Evolutionary conservation across 1,140 invertebrate genomes (phyloP), one percentile per base, ranked within the genome.

Genomic region (Gyrodactylus salaris): DNA sequence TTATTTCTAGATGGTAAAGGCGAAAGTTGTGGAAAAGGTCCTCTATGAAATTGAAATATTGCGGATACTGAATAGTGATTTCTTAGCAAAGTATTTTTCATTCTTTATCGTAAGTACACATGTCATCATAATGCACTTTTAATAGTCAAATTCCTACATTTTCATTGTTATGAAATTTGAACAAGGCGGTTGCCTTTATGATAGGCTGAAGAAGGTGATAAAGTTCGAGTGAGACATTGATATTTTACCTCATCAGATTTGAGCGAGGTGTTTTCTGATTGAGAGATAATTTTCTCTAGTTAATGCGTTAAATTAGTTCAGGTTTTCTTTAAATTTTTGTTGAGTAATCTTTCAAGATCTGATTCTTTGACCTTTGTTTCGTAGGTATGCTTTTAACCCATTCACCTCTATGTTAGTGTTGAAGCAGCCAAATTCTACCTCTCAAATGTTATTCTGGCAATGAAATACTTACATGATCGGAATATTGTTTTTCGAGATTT

Each of bases 401-500:
- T 16, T 16, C 7, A 16, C 34, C 34, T 68, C 1, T 23, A 24
- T 68, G 69, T 74, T 68, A 74, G 25, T 24, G 68, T 70, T 22
- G 22, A 74, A 2, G 24, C 19, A 20, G 68, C 25, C n/a, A 68
- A 27, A 26, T 74, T 74, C 26, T 74, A 74, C 23, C 20, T n/a
- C 20, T 20, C 7, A 1, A 70, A 74, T 25, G 68, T 74, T 26
- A 27, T 74, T 1, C 19, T 74, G 70, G 74, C 74, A 54, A 23
- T 74, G 72, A 70, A 74, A 54, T 74, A 74, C 27, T 22, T 74
- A 21, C 74, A 74, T 26, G 25, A 2, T 27, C 22, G 20, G 22
- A 21, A 24, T 26, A 72, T 74, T 22, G 27, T 72, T 21, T 74
- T 73, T 73, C 20, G 74, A 25, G 74, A 74, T 73, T 68, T 74